Conservation (phyloP, 2,797 vertebrate species). For the Urophycis tenuis region DNA sequence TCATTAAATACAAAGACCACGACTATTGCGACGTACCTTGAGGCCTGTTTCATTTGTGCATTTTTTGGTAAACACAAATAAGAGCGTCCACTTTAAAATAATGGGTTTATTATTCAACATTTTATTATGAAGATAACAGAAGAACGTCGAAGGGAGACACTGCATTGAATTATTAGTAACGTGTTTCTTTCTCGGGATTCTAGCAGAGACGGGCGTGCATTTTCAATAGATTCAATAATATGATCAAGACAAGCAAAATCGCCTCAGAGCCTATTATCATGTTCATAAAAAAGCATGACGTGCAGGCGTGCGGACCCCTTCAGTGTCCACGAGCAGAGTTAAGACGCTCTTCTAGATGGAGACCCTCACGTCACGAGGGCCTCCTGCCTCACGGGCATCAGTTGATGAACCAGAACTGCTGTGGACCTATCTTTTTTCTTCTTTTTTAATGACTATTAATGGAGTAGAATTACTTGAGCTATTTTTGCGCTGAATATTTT, state of each 20-base stretch:
- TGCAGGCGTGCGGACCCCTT: not conserved
- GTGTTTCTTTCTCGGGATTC: too few species aligned
- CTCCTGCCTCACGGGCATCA: not conserved
- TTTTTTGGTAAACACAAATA: not conserved
- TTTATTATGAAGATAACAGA: not conserved
- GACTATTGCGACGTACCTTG: not conserved
- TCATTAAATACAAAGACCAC: not conserved
- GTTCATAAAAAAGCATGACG: not conserved
- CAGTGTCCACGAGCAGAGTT: not conserved
- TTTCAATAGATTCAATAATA: not conserved
- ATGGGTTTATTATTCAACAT: not conserved
- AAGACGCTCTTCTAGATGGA: not conserved
- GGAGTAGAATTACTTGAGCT: not conserved
- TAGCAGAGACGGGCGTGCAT: too few species aligned
- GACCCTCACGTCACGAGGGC: not conserved
- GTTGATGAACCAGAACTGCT: not conserved
- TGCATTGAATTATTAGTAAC: too few species aligned
- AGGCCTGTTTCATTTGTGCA: not conserved
- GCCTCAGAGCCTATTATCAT: too few species aligned
- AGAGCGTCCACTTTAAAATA: not conserved
- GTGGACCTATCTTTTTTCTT: not conserved
- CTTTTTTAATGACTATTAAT: too few species aligned
- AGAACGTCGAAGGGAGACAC: not conserved
- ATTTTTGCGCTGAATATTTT: not conserved
- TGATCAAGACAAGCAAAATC: too few species aligned